Conservation (phyloP, 2,888 invertebrate species). For the Microdon myrmicae region DNA sequence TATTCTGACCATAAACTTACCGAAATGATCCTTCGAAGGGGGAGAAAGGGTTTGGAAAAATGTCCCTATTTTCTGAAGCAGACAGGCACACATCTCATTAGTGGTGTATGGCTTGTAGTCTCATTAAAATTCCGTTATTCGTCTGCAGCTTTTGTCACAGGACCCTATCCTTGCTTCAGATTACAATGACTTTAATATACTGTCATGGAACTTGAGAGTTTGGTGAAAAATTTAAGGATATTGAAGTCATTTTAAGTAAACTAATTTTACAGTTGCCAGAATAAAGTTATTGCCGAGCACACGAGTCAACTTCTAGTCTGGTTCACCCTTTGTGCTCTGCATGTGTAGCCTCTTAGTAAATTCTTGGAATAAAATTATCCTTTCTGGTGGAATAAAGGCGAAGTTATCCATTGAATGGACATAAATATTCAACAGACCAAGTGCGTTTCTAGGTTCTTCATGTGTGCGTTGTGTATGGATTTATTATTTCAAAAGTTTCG, state of each 20-base stretch:
- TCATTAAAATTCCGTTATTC: slow-evolving; percentile 14
- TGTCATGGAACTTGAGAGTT: neutral
- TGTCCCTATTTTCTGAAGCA: slow-evolving; percentile 12
- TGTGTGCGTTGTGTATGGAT: slow-evolving; percentile 5
- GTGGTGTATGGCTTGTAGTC: slow-evolving; percentile 3
- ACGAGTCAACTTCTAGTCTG: slow-evolving; percentile 2
- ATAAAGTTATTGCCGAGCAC: slow-evolving; percentile 14
- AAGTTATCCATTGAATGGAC: slow-evolving; percentile 35
- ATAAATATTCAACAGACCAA: slow-evolving; percentile 17
- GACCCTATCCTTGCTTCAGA: slow-evolving; percentile 1
- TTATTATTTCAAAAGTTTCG: slow-evolving; percentile 33
- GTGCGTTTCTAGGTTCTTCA: neutral
- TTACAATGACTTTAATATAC: slow-evolving; percentile 14
- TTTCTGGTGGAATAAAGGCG: slow-evolving; percentile 32
- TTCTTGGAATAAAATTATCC: slow-evolving; percentile 41
- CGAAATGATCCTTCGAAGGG: slow-evolving; percentile 21
- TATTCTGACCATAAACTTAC: slow-evolving; percentile 32
- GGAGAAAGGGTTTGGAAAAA: neutral
- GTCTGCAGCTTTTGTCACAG: slow-evolving; percentile 6
- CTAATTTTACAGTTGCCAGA: slow-evolving; percentile 25
- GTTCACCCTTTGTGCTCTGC: no score
- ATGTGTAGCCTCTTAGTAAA: no score
- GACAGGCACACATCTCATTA: slow-evolving; percentile 8
- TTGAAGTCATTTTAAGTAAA: slow-evolving; percentile 15
- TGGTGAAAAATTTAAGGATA: slow-evolving; percentile 5